phyloP scores from a whole-genome alignment of 2,797 vertebrate species.

The Heterohyrax brucei region DNA sequence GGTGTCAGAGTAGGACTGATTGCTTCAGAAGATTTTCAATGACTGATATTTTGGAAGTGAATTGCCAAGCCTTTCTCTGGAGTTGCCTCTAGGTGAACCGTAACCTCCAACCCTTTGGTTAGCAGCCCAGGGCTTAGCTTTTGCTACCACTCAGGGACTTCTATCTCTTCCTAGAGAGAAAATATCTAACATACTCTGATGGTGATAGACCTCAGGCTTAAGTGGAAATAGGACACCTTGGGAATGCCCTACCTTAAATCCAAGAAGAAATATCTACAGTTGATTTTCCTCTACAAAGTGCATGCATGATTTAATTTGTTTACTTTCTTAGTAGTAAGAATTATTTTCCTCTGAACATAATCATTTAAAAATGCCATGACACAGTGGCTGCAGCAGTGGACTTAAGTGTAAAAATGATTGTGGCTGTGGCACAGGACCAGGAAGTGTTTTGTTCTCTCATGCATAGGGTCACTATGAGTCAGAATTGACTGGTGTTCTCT shows the following conservation, averaged over 20 bases:
- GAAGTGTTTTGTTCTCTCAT: no score
- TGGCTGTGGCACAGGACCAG: no score
- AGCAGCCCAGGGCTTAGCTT: no score
- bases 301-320: not conserved
- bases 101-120: not conserved
- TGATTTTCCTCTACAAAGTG: not conserved
- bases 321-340: not conserved
- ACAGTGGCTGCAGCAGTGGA: no score
- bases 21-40: not conserved
- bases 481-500: not conserved
- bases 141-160: no score
- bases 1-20: not conserved
- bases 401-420: no score
- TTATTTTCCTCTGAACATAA: slow-evolving; percentile 10
- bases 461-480: no score
- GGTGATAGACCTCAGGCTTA: not conserved
- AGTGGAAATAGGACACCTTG: not conserved
- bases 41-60: not conserved
- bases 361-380: slow-evolving; percentile 35
- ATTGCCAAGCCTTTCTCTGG: not conserved
- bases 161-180: not conserved
- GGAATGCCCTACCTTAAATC: not conserved
- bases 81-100: not conserved
- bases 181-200: not conserved
- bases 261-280: not conserved